phyloP scores from a whole-genome alignment of 2,888 invertebrate genomes.

The Phaedon cochleariae region DNA sequence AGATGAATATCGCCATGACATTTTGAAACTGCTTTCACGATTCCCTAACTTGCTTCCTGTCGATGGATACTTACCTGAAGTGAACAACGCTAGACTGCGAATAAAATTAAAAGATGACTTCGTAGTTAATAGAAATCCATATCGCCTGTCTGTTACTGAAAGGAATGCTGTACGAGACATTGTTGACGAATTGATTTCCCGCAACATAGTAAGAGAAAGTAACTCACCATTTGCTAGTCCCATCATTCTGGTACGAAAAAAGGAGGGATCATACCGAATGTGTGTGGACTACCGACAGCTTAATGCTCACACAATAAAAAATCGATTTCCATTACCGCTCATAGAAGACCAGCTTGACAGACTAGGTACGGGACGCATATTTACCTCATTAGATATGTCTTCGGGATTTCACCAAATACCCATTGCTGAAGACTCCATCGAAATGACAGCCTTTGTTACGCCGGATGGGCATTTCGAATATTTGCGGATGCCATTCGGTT shows the following conservation, averaged over 20 bases:
- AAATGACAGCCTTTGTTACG: conserved; percentile 46
- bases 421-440: conserved; percentile 39
- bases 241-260: conserved; percentile 33
- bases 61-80: neutral
- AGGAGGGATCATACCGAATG: conserved; percentile 29
- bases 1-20: too few species aligned
- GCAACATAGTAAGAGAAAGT: conserved; percentile 32
- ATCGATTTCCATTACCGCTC: conserved; percentile 43
- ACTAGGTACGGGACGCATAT: conserved; percentile 39
- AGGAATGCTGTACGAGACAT: conserved; percentile 29
- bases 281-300: conserved; percentile 41
- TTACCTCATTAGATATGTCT: conserved; percentile 47
- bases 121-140: conserved; percentile 28
- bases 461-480: conserved; percentile 54
- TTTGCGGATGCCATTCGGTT: conserved; percentile 53
- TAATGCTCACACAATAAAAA: conserved; percentile 42
- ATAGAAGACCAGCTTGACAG: conserved; percentile 46
- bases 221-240: conserved; percentile 31
- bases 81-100: neutral
- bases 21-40: neutral
- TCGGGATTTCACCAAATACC: conserved; percentile 53
- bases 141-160: conserved; percentile 26
- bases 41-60: neutral
- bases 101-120: conserved; percentile 21
- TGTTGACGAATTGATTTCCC: conserved; percentile 24